phyloP scores from a whole-genome alignment of 2,113 vertebrate genomes.

The Phodopus roborovskii region DNA sequence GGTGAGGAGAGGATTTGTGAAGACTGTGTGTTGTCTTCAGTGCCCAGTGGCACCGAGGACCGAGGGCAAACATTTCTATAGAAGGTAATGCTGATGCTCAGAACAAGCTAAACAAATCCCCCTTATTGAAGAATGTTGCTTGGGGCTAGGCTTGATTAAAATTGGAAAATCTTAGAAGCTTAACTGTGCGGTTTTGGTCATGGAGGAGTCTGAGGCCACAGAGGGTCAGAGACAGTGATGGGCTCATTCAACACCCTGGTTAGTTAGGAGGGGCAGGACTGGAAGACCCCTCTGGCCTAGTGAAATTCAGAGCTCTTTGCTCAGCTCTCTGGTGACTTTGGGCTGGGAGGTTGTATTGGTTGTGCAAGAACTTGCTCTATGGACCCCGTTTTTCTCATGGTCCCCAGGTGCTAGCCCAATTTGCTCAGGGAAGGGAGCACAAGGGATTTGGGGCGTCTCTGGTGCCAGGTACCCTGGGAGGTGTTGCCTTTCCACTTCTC shows the following conservation, averaged over 20 bases:
- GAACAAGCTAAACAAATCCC: constrained; percentile 74
- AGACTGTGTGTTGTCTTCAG: background rate
- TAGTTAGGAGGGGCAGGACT: background rate
- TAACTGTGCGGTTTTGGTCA: constrained; percentile 75
- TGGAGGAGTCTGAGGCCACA: constrained; percentile 34
- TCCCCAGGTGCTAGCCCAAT: background rate
- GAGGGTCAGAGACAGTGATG: background rate
- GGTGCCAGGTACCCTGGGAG: background rate
- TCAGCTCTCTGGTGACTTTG: background rate
- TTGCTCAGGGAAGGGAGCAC: background rate
- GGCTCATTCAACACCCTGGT: background rate
- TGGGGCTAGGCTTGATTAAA: constrained; percentile 79
- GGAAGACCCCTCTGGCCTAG: background rate
- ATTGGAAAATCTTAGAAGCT: constrained; percentile 80
- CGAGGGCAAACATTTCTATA: constrained; percentile 51
- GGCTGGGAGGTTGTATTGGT: background rate
- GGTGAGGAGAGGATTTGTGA: background rate
- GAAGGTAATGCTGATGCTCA: constrained; percentile 68
- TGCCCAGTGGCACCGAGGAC: background rate
- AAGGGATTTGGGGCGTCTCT: background rate
- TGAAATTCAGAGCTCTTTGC: background rate
- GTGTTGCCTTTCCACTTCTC: background rate
- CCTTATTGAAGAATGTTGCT: constrained; percentile 79
- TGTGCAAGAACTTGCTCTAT: background rate
- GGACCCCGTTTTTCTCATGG: background rate